These are phyloP conservation scores for Mythimna lalbum DNA, from an alignment of 2,888 invertebrate species.

Conservation along the genomic window DNA sequence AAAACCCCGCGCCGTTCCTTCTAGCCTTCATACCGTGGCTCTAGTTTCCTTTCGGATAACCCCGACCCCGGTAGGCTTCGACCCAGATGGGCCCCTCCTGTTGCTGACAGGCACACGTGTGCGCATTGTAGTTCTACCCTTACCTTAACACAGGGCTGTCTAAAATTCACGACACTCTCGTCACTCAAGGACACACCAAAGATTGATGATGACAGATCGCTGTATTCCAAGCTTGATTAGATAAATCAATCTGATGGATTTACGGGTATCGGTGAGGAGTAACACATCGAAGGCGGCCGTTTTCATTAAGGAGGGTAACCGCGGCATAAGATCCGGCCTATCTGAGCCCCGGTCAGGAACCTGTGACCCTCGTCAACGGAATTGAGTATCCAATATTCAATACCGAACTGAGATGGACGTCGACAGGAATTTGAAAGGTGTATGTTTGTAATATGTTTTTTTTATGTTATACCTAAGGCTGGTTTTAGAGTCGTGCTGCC, in stretches of 20 bases:
- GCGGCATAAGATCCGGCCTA: slow-evolving; percentile 19
- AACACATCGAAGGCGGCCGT: slow-evolving; percentile 20
- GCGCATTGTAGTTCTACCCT: too few relatives aligned
- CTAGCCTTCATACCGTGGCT: too few relatives aligned
- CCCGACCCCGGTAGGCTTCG: too few relatives aligned
- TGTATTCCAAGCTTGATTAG: slow-evolving; percentile 13
- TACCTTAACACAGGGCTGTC: too few relatives aligned
- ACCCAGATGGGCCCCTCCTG: too few relatives aligned
- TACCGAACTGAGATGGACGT: not conserved
- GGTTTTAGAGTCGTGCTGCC: too few relatives aligned
- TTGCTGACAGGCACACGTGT: too few relatives aligned
- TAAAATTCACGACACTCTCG: not conserved
- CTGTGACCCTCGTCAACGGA: slow-evolving; percentile 45
- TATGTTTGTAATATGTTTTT: too few relatives aligned
- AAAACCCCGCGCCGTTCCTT: too few relatives aligned
- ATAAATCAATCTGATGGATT: slow-evolving; percentile 49
- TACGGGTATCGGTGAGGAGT: slow-evolving; percentile 16
- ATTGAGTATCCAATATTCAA: slow-evolving; percentile 33
- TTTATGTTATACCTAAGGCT: too few relatives aligned
- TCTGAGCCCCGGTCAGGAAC: slow-evolving; percentile 4
- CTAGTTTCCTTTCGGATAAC: too few relatives aligned
- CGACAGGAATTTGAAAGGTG: not conserved
- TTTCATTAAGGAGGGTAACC: slow-evolving; percentile 50
- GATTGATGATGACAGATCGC: slow-evolving; percentile 13
- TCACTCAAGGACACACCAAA: not conserved